phyloP scores from a whole-genome alignment of 2,113 vertebrate species.

The Vireo altiloquus region DNA sequence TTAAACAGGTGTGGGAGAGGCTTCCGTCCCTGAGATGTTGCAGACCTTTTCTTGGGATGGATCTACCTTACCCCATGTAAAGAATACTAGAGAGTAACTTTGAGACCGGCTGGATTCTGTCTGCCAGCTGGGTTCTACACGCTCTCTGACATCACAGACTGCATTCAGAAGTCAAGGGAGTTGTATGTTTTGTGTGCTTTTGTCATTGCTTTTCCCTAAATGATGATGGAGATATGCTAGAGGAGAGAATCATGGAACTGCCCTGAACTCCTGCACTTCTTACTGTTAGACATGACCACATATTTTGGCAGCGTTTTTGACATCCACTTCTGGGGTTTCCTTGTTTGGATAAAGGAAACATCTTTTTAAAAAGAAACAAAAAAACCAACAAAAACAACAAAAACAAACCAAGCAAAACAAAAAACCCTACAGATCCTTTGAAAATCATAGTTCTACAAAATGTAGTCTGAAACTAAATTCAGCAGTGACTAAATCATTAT shows the following conservation, averaged over 20 bases:
- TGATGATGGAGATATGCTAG: background rate
- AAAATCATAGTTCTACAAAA: background rate
- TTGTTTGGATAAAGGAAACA: background rate
- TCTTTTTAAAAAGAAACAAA: background rate
- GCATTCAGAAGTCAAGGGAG: background rate
- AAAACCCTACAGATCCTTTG: background rate
- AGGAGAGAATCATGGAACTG: background rate
- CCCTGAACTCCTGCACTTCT: background rate
- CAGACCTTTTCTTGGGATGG: background rate
- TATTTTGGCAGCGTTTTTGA: background rate
- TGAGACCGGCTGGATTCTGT: background rate
- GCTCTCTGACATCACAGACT: background rate
- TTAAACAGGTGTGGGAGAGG: background rate
- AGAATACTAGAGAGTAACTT: background rate
- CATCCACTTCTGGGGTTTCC: background rate
- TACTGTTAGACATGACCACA: background rate
- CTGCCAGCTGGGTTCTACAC: accelerated
- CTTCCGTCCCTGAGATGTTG: background rate
- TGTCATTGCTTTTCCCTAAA: background rate
- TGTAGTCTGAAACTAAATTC: background rate
- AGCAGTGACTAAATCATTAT: background rate
- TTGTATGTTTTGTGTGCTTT: background rate
- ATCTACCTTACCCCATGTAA: background rate
- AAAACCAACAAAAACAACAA: background rate
- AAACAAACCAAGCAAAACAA: background rate